phyloP scores from a whole-genome alignment of 92 coral and sea anemone species.

The Galaxea fascicularis region DNA sequence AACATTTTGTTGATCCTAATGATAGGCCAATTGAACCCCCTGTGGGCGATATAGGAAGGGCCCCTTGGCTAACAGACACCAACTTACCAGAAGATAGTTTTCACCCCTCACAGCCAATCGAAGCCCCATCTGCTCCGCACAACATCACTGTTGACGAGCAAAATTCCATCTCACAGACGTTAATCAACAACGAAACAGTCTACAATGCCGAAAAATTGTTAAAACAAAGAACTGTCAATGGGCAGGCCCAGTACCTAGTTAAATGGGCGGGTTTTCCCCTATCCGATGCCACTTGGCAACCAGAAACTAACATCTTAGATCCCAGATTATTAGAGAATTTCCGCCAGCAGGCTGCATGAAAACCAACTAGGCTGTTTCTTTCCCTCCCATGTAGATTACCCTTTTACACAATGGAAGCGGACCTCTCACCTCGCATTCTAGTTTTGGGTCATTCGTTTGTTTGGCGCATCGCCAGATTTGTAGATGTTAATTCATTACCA shows the following conservation, averaged over 20 bases:
- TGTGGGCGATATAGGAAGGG: background rate
- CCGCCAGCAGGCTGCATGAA: background rate
- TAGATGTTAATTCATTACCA: background rate
- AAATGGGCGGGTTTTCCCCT: slow-evolving; percentile 33
- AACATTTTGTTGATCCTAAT: no score
- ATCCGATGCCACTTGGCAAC: slow-evolving; percentile 42
- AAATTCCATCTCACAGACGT: background rate
- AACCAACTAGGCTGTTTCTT: background rate
- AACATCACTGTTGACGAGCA: no score
- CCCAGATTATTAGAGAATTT: background rate
- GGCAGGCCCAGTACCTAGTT: slow-evolving; percentile 25
- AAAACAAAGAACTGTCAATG: background rate
- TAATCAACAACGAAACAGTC: slow-evolving; percentile 31
- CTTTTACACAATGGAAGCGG: background rate
- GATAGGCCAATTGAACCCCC: no score
- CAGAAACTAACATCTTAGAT: background rate
- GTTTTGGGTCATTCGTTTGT: slow-evolving; percentile 32
- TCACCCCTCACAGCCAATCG: no score
- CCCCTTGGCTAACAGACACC: no score
- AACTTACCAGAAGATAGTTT: no score
- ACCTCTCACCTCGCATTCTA: slow-evolving; percentile 7
- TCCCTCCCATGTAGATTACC: background rate
- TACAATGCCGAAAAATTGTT: slow-evolving; percentile 37
- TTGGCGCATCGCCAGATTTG: slow-evolving; percentile 17
- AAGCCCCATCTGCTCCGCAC: no score